Conservation (phyloP, 2,888 invertebrate species). For the Drosophila percnosoma region DNA sequence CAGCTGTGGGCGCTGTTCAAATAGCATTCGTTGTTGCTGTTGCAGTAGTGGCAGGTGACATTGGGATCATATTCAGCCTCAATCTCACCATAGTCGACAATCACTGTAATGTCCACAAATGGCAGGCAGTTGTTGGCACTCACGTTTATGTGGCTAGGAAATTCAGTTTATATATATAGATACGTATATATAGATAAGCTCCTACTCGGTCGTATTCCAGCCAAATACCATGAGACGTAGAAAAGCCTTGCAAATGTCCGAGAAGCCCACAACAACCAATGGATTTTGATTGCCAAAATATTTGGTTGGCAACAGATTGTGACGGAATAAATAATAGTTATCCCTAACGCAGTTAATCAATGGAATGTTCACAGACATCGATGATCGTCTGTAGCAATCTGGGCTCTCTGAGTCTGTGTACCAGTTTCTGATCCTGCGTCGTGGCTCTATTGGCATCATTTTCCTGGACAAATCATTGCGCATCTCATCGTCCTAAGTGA, state of each 20-base stretch:
- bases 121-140: slow-evolving; percentile 65
- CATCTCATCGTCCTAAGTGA: slow-evolving; percentile 31
- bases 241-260: slow-evolving; percentile 70
- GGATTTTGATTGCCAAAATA: slow-evolving; percentile 54
- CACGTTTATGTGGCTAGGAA: slow-evolving; percentile 30
- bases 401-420: slow-evolving; percentile 31
- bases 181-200: no score
- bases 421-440: slow-evolving; percentile 55
- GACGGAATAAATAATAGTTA: slow-evolving; percentile 54
- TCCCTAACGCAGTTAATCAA: slow-evolving; percentile 48
- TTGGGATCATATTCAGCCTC: slow-evolving; percentile 71
- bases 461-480: slow-evolving; percentile 67
- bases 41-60: slow-evolving; percentile 58
- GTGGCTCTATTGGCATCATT: slow-evolving; percentile 81
- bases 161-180: neutral
- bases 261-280: slow-evolving; percentile 76
- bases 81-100: slow-evolving; percentile 62
- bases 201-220: slow-evolving; percentile 73
- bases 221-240: slow-evolving; percentile 71
- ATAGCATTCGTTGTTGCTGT: slow-evolving; percentile 51
- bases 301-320: slow-evolving; percentile 60
- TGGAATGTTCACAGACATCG: neutral
- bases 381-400: neutral
- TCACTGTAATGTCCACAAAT: slow-evolving; percentile 65
- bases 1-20: slow-evolving; percentile 50